A percentile compares a stretch with the other conserved stretches of the same genome.
These are phyloP conservation scores for Dallia pectoralis DNA, from an alignment of 2,797 vertebrate species.

Conservation along the genomic window DNA sequence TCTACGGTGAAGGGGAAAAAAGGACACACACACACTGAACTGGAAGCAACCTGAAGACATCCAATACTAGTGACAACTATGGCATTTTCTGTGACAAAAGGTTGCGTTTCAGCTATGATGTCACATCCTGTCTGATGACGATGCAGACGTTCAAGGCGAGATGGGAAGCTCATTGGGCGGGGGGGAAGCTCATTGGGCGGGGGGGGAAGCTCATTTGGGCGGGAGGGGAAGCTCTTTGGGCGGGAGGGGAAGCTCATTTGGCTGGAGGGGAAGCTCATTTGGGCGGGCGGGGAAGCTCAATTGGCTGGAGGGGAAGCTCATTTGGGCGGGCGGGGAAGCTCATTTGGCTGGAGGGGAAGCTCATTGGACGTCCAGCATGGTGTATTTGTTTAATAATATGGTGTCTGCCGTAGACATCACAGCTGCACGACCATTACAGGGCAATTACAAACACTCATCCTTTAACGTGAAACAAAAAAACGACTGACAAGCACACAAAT, in stretches of 20 bases:
- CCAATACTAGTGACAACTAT: conserved; percentile 64
- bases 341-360: conserved; percentile 24
- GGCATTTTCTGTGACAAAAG: conserved; percentile 66
- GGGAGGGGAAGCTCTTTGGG: conserved; percentile 20
- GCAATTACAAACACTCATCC: not conserved
- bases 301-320: conserved; percentile 22
- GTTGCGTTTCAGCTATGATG: conserved; percentile 50
- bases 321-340: conserved; percentile 25
- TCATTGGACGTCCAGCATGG: conserved; percentile 18
- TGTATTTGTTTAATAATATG: conserved; percentile 42
- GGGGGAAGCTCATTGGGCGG: conserved; percentile 26
- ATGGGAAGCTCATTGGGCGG: conserved; percentile 25
- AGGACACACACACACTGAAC: conserved; percentile 22
- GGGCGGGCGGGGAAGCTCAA: too few relatives aligned
- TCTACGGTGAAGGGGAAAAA: conserved; percentile 34
- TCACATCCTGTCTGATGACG: conserved; percentile 26
- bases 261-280: conserved; percentile 26
- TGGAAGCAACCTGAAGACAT: conserved; percentile 42
- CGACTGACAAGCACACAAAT: too few relatives aligned
- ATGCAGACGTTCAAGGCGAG: conserved; percentile 35
- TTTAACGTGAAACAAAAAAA: too few relatives aligned
- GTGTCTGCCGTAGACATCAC: conserved; percentile 42
- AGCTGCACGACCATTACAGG: not conserved
- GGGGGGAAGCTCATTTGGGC: conserved; percentile 16
- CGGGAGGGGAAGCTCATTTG: conserved; percentile 25